Evolutionary conservation across 2,888 invertebrate species (phyloP).

Genomic region (Cataglyphis rosenhaueri): DNA sequence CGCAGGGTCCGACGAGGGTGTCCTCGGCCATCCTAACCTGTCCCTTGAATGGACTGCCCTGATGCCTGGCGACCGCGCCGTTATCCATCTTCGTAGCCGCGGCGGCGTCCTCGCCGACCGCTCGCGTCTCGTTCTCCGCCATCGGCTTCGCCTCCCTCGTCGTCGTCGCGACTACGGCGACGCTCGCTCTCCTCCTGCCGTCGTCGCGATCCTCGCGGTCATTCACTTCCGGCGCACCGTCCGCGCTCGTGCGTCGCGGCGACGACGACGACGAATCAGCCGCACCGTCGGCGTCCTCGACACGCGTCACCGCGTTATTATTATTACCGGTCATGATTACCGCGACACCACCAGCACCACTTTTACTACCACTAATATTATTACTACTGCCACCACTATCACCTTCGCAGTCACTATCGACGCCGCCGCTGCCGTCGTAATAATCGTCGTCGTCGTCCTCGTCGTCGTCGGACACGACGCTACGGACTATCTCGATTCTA

Average conservation of each 20-base stretch:
- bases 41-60: constrained; percentile 80
- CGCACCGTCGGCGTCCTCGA: constrained; percentile 36
- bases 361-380: constrained; percentile 43
- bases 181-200: constrained; percentile 83
- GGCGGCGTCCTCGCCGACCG: constrained; percentile 52
- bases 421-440: constrained; percentile 34
- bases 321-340: constrained; percentile 43
- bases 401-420: constrained; percentile 45
- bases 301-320: constrained; percentile 42
- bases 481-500: constrained; percentile 64
- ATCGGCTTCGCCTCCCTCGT: neutral
- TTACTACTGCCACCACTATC: constrained; percentile 31
- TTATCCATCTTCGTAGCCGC: constrained; percentile 46
- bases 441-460: constrained; percentile 26
- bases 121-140: neutral
- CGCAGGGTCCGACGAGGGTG: constrained; percentile 86
- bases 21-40: constrained; percentile 82
- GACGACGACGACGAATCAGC: constrained; percentile 10
- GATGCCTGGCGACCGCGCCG: constrained; percentile 72
- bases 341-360: constrained; percentile 51
- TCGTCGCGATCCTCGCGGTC: constrained; percentile 56
- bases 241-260: constrained; percentile 39
- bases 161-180: constrained; percentile 84
- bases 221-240: constrained; percentile 50
- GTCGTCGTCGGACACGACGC: constrained; percentile 52